A percentile compares a stretch with the other conserved stretches of the same genome.
These are phyloP conservation scores for Aplysina aerophoba DNA, from an alignment of 37 sponge, comb jelly and placozoan species.

Conservation along the genomic window DNA sequence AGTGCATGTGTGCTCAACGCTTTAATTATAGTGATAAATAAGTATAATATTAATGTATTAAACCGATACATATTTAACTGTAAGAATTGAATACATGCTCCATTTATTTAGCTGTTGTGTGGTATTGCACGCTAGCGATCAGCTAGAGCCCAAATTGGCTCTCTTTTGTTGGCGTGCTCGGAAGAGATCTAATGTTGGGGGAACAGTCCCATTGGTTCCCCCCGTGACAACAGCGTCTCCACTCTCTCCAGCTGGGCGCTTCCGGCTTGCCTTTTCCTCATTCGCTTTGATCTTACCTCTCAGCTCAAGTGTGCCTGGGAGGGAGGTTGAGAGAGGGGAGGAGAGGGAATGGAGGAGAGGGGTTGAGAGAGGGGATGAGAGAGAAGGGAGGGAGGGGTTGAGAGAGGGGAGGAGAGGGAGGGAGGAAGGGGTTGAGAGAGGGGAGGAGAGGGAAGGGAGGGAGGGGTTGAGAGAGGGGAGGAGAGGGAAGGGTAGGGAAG, in stretches of 20 bases:
- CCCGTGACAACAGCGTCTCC: constrained; percentile 60
- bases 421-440: no score
- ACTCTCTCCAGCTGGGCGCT: constrained; percentile 15
- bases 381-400: background rate
- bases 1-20: no score
- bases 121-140: no score
- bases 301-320: constrained; percentile 14
- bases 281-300: background rate
- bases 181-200: constrained; percentile 84
- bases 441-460: no score
- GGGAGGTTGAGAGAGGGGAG: background rate
- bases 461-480: no score
- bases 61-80: no score
- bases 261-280: background rate
- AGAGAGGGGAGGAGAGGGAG: background rate
- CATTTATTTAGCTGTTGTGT: no score
- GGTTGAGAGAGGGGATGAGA: background rate
- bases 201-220: constrained; percentile 30
- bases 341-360: no score
- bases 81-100: no score
- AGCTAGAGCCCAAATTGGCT: constrained; percentile 25
- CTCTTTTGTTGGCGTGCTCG: constrained; percentile 85
- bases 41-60: no score
- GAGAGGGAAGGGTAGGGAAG: no score
- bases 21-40: no score